A percentile compares a stretch with the other conserved stretches of the same genome.
Evolutionary conservation across 2,888 invertebrate genomes (phyloP).

Genomic region (Drosophila mimica): DNA sequence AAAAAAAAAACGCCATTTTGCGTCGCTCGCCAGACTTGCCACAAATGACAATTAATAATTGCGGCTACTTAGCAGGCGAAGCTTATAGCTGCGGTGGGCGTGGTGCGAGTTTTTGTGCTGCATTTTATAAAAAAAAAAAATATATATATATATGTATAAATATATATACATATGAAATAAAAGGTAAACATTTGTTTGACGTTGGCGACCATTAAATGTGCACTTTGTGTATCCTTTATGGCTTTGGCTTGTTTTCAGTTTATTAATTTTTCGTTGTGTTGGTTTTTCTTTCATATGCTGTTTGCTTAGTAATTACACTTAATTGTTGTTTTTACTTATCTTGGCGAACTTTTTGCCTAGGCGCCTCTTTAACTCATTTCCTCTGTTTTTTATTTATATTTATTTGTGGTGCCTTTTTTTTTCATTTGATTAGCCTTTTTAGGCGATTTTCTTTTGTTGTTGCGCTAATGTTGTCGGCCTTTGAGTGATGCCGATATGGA

Average conservation of each 20-base stretch:
- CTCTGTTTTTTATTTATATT: background rate
- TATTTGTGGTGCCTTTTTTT: conserved; percentile 5
- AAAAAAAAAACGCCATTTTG: conserved; percentile 66
- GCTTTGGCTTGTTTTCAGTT: conserved; percentile 62
- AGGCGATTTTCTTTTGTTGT: conserved; percentile 13
- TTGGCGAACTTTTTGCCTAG: conserved; percentile 27
- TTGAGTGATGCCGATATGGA: conserved; percentile 58
- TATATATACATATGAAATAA: background rate
- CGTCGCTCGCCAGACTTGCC: conserved; percentile 43
- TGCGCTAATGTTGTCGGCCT: conserved; percentile 65
- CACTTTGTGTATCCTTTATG: conserved; percentile 72
- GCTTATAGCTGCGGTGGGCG: background rate
- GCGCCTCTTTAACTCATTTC: conserved; percentile 30
- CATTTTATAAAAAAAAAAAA: conserved; percentile 44
- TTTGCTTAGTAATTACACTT: conserved; percentile 65
- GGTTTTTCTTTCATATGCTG: conserved; percentile 17
- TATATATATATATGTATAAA: background rate
- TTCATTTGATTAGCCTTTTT: conserved; percentile 8
- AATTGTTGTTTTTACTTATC: conserved; percentile 51
- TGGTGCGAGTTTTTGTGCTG: conserved; percentile 1
- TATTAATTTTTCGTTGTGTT: conserved; percentile 17
- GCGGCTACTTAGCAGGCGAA: conserved; percentile 65
- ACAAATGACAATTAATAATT: conserved; percentile 78
- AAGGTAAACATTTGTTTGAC: conserved; percentile 66
- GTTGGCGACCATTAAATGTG: conserved; percentile 53